Evolutionary conservation across 2,113 vertebrate genomes (phyloP).

Genomic region (Podarcis cretensis): DNA sequence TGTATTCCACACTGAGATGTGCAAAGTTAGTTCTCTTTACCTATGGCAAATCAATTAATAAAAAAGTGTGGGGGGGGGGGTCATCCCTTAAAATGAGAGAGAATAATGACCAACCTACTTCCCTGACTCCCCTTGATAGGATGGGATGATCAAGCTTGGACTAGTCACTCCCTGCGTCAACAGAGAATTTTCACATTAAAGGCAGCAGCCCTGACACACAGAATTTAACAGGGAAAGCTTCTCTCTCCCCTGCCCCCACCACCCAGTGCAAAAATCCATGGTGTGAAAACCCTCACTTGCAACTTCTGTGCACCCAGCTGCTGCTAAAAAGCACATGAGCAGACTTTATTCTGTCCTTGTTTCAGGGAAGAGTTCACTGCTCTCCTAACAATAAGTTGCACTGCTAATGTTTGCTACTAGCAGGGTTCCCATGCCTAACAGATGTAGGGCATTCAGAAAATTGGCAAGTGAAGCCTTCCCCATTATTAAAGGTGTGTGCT

Average conservation of each 20-base stretch:
- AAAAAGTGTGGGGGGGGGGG: no score
- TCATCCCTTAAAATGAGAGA: not conserved
- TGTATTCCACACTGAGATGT: not conserved
- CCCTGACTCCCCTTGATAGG: not conserved
- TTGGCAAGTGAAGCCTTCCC: not conserved
- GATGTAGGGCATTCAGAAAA: not conserved
- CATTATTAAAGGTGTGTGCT: not conserved
- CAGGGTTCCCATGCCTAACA: not conserved
- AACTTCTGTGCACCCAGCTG: not conserved
- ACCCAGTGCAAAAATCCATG: not conserved
- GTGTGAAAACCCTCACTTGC: not conserved
- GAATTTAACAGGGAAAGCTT: not conserved
- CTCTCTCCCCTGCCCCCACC: not conserved
- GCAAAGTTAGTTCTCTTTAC: not conserved
- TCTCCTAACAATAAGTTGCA: rapidly evolving
- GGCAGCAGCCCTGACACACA: not conserved
- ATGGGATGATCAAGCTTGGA: not conserved
- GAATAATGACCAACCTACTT: not conserved
- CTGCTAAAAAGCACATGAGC: not conserved
- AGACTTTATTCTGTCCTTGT: not conserved
- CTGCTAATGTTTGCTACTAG: not conserved
- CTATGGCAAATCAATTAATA: not conserved
- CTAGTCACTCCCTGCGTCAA: not conserved
- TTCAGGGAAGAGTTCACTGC: not conserved
- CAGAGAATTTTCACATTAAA: not conserved